These are phyloP conservation scores for Forbesichthys papilliferus DNA, from an alignment of 2,113 vertebrate genomes.

Conservation along the genomic window DNA sequence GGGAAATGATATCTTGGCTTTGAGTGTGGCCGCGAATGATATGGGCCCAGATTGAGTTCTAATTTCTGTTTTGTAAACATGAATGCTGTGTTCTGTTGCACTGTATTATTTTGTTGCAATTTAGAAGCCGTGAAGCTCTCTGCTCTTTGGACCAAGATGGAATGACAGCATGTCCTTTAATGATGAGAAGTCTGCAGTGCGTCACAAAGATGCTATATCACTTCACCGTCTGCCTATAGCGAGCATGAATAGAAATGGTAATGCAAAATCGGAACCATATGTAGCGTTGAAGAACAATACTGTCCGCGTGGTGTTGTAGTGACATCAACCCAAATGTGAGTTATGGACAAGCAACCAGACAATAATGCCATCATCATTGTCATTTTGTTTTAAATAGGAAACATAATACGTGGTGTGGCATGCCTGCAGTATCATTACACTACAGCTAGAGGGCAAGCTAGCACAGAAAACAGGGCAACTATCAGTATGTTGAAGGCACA, in stretches of 20 bases:
- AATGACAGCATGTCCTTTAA: constrained; percentile 14
- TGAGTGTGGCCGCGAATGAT: constrained; percentile 5
- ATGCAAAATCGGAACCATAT: constrained; percentile 21
- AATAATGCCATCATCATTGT: neutral
- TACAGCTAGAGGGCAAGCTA: constrained; percentile 65
- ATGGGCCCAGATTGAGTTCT: neutral
- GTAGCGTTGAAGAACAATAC: too few relatives aligned
- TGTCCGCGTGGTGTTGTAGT: too few relatives aligned
- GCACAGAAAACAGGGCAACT: constrained; percentile 34
- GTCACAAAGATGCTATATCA: constrained; percentile 30
- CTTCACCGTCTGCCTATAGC: constrained; percentile 20
- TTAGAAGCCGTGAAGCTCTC: neutral
- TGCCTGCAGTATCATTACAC: constrained; percentile 26
- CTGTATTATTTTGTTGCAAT: neutral
- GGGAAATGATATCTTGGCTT: constrained; percentile 5
- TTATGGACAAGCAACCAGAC: too few relatives aligned
- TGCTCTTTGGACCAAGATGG: constrained; percentile 9
- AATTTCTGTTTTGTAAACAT: neutral
- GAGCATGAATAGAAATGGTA: constrained; percentile 38
- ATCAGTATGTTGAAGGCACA: constrained; percentile 14
- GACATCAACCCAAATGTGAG: too few relatives aligned
- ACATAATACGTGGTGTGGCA: neutral
- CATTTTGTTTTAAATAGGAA: neutral
- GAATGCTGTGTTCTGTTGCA: neutral
- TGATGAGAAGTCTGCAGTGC: constrained; percentile 10